phyloP scores from a whole-genome alignment of 2,113 vertebrate genomes.

The Nycticryphes semicollaris region DNA sequence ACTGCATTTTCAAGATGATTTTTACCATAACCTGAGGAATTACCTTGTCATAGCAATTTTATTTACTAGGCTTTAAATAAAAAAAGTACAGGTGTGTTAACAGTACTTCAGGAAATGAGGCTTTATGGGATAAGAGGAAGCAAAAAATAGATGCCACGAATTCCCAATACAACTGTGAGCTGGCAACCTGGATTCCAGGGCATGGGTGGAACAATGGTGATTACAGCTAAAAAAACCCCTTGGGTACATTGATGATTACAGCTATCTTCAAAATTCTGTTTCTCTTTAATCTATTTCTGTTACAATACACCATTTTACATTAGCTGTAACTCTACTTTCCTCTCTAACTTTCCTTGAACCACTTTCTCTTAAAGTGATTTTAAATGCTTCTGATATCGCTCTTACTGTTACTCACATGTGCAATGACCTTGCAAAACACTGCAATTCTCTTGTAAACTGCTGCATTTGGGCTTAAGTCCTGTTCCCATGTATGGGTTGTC shows the following conservation, averaged over 20 bases:
- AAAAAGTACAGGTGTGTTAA: not conserved
- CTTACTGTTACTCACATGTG: not conserved
- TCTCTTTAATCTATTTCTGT: not conserved
- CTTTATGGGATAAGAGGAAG: not conserved
- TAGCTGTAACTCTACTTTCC: not conserved
- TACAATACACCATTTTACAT: not conserved
- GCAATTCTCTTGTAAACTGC: not conserved
- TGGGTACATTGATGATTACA: not conserved
- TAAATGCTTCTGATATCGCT: not conserved
- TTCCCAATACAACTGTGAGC: not conserved
- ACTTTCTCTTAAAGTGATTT: not conserved
- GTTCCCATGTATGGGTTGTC: not conserved
- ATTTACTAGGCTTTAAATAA: not conserved
- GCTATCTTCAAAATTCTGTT: not conserved
- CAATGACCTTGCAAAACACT: not conserved
- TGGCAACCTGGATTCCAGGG: not conserved
- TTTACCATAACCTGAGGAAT: not conserved
- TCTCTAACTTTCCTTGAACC: not conserved
- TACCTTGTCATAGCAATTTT: not conserved
- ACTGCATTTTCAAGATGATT: not conserved
- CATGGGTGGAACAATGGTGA: no score
- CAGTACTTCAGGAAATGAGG: not conserved
- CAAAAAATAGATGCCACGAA: accelerated
- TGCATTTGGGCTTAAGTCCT: no score
- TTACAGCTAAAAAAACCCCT: not conserved